A percentile compares a stretch with the other conserved stretches of the same genome.
These are phyloP conservation scores for Microchrysa polita DNA, from an alignment of 2,888 invertebrate genomes.

Conservation along the genomic window DNA sequence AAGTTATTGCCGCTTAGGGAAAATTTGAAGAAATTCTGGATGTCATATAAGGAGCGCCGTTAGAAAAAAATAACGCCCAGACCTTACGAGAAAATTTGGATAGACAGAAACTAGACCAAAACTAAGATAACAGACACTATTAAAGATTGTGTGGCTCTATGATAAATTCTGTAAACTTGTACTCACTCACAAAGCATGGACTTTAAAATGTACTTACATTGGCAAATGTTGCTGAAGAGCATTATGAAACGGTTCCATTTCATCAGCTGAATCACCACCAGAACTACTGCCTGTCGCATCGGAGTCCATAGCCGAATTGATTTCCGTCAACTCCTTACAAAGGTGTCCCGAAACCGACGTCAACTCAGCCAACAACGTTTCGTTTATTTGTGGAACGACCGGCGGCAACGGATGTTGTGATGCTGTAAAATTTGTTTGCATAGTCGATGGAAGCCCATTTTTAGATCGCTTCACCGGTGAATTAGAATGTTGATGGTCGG, in stretches of 20 bases:
- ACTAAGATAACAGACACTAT: no score
- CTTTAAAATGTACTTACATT: constrained; percentile 81
- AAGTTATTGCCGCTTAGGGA: no score
- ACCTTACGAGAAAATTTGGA: no score
- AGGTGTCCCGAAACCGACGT: constrained; percentile 79
- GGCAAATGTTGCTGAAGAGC: constrained; percentile 78
- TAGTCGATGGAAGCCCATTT: constrained; percentile 45
- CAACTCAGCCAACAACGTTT: constrained; percentile 68
- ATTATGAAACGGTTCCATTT: constrained; percentile 82
- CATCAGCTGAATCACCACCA: constrained; percentile 94
- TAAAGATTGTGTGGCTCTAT: no score
- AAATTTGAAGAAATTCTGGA: no score
- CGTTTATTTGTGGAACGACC: constrained; percentile 64
- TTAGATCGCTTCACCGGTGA: constrained; percentile 53
- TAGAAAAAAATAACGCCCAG: no score
- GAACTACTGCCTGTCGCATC: constrained; percentile 95
- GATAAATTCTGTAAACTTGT: no score
- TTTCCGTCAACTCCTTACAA: constrained; percentile 75
- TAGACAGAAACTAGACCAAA: no score
- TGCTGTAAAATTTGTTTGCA: constrained; percentile 15
- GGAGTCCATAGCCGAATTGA: constrained; percentile 84
- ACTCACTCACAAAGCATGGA: no score
- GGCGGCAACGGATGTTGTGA: constrained; percentile 25
- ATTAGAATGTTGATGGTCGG: constrained; percentile 58
- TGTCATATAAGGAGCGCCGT: no score